Conservation (phyloP, 2,797 vertebrate genomes). For the Manis javanica region DNA sequence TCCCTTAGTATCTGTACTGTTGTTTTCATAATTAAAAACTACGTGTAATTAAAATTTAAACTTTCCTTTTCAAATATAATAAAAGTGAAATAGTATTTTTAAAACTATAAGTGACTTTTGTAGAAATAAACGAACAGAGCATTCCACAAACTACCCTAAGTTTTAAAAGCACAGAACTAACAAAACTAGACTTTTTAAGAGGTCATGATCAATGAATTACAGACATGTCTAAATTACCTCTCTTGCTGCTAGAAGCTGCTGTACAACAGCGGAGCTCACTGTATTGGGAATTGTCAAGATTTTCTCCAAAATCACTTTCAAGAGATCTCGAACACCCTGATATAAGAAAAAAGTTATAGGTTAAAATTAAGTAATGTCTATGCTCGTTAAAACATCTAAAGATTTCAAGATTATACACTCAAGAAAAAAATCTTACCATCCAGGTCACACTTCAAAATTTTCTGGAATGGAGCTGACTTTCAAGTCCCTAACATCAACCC, state of each 20-base stretch:
- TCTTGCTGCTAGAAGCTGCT: constrained; percentile 96
- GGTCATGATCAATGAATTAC: background rate
- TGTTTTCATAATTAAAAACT: background rate
- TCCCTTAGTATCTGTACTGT: constrained; percentile 12
- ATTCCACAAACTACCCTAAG: background rate
- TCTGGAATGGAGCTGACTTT: background rate
- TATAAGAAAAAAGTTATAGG: constrained; percentile 14
- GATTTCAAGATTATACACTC: background rate
- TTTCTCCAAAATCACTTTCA: constrained; percentile 97
- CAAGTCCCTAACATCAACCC: background rate
- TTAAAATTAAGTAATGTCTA: constrained; percentile 25
- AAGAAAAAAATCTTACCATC: background rate
- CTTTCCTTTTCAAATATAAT: constrained; percentile 18
- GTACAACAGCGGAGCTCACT: constrained; percentile 98
- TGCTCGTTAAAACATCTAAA: background rate
- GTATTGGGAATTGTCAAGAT: constrained; percentile 96
- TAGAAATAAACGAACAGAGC: background rate
- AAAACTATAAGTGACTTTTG: constrained; percentile 16
- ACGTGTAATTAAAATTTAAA: constrained; percentile 9
- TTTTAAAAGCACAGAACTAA: constrained; percentile 15
- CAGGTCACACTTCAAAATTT: background rate
- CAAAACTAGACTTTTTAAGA: background rate
- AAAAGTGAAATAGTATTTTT: background rate
- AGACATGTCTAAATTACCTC: constrained; percentile 88
- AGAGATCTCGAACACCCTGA: constrained; percentile 96